Percentiles rank a stretch among this genome's conserved stretches.
These are phyloP conservation scores for Rhinatrema bivittatum DNA, from an alignment of 2,797 vertebrate species.

Conservation along the genomic window DNA sequence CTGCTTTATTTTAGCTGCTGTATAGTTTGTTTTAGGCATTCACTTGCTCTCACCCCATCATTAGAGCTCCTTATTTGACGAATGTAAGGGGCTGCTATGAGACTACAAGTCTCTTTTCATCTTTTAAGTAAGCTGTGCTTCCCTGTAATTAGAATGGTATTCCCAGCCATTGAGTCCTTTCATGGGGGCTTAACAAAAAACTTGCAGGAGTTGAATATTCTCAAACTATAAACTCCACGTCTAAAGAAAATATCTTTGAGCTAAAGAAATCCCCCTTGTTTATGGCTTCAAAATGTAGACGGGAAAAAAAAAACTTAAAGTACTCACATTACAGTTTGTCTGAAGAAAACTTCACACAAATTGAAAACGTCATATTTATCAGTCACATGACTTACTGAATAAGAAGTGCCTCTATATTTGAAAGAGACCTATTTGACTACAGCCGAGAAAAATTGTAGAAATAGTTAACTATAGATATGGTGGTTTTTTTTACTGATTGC, in stretches of 20 bases:
- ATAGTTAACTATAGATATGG: no score
- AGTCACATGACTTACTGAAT: no score
- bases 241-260: constrained; percentile 37
- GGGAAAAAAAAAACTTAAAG: background rate
- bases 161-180: constrained; percentile 70
- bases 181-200: constrained; percentile 55
- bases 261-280: constrained; percentile 22
- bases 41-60: constrained; percentile 76
- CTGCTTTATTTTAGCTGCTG: constrained; percentile 80
- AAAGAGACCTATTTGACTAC: no score
- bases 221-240: constrained; percentile 42
- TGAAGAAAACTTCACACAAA: no score
- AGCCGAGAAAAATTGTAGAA: no score
- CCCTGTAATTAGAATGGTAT: constrained; percentile 71
- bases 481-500: no score
- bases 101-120: constrained; percentile 70
- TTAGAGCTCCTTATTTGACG: constrained; percentile 68
- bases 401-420: no score
- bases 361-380: no score
- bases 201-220: constrained; percentile 51
- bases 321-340: no score
- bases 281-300: background rate
- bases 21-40: constrained; percentile 92
- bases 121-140: constrained; percentile 66
- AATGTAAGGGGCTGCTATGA: constrained; percentile 70